Percentiles rank a stretch among this genome's conserved stretches.
These are phyloP conservation scores for Caenorhabditis japonica DNA, from an alignment of 2,888 invertebrate species.

Conservation along the genomic window DNA sequence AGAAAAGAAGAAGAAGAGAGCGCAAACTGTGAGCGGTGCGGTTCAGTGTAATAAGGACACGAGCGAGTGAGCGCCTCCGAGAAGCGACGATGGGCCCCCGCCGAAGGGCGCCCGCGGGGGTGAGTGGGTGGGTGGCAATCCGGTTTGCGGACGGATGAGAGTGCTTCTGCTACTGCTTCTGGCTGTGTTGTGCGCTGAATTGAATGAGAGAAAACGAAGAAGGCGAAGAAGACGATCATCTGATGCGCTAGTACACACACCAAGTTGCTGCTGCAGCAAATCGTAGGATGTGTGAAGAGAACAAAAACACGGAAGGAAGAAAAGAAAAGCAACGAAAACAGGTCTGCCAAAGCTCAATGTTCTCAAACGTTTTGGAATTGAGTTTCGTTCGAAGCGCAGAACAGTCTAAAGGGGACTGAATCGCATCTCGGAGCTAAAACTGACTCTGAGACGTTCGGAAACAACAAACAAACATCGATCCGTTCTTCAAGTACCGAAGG, in stretches of 20 bases:
- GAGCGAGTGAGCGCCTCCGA: slow-evolving; percentile 7
- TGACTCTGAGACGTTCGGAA: too few relatives aligned
- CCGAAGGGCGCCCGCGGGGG: slow-evolving; percentile 34
- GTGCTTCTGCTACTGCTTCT: slow-evolving; percentile 36
- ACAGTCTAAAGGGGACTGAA: too few relatives aligned
- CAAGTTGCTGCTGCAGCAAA: too few relatives aligned
- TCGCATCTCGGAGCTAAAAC: too few relatives aligned
- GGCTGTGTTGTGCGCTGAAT: slow-evolving; percentile 25
- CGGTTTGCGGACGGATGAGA: slow-evolving; percentile 52
- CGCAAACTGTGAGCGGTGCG: slow-evolving; percentile 36
- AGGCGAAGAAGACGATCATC: slow-evolving; percentile 36
- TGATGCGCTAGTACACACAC: slow-evolving; percentile 33
- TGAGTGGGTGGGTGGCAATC: slow-evolving; percentile 32
- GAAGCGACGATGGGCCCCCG: slow-evolving; percentile 36
- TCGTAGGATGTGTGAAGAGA: slow-evolving; percentile 34
- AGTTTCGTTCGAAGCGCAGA: too few relatives aligned
- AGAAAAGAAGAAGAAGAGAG: slow-evolving; percentile 15
- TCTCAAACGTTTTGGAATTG: too few relatives aligned
- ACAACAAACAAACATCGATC: too few relatives aligned
- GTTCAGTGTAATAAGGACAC: slow-evolving; percentile 51
- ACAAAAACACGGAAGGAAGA: slow-evolving; percentile 22
- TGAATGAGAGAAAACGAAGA: slow-evolving; percentile 35
- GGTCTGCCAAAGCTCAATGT: too few relatives aligned
- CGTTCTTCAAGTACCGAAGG: too few relatives aligned
- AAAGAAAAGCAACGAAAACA: too few relatives aligned